phyloP scores from a whole-genome alignment of 2,113 vertebrate species.

The Danio rerio region DNA sequence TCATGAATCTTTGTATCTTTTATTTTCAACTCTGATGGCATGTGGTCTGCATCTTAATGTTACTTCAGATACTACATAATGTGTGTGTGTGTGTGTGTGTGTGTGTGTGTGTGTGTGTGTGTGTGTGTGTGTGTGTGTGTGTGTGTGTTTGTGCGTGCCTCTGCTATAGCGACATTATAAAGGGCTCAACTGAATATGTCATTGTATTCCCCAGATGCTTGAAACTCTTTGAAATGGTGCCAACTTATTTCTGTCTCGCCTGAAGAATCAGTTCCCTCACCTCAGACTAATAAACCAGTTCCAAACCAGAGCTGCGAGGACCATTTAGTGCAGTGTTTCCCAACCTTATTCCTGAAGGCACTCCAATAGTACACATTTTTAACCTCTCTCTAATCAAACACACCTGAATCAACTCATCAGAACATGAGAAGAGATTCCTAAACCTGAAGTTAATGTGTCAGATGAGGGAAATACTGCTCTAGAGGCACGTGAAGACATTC shows the following conservation, averaged over 20 bases:
- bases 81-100: background rate
- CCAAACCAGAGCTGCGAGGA: background rate
- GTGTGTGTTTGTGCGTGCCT: background rate
- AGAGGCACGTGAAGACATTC: background rate
- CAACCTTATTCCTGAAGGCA: no score
- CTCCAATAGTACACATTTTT: no score
- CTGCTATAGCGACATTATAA: background rate
- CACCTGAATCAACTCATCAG: no score
- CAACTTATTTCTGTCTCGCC: conserved; percentile 29
- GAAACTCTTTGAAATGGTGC: conserved; percentile 24
- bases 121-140: background rate
- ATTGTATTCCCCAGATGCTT: background rate
- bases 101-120: background rate
- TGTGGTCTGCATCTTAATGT: conserved; percentile 8
- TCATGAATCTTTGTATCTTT: background rate
- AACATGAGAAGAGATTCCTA: no score
- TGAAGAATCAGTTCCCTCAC: conserved; percentile 14
- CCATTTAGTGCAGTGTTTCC: background rate
- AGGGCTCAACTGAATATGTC: background rate
- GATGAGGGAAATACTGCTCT: no score
- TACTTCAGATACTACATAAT: background rate
- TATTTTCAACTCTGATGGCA: conserved; percentile 1
- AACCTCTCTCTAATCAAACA: no score
- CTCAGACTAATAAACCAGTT: conserved; percentile 21
- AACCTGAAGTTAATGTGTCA: no score